A percentile compares a stretch with the other conserved stretches of the same genome.
Evolutionary conservation across 2,797 vertebrate species (phyloP).

Genomic region (Ambastaia sidthimunki): DNA sequence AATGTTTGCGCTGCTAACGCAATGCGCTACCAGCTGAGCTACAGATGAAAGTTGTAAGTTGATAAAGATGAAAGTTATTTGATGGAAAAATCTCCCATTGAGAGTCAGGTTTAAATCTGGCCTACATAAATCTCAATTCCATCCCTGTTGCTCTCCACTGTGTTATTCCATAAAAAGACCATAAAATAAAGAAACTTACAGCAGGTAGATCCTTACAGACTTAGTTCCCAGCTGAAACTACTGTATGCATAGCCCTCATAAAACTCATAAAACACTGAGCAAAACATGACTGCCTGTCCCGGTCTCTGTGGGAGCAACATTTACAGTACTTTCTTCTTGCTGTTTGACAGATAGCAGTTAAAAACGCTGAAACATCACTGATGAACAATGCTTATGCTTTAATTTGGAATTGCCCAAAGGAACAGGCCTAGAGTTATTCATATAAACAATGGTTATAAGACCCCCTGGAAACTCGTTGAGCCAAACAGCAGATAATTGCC

Average conservation of each 20-base stretch:
- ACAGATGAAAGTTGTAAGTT: too few species aligned
- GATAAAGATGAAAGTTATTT: too few species aligned
- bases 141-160: too few species aligned
- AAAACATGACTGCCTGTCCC: too few species aligned
- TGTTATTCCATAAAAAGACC: too few species aligned
- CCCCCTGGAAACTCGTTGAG: background rate
- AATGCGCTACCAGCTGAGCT: too few species aligned
- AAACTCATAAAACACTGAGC: too few species aligned
- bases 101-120: too few species aligned
- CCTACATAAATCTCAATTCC: too few species aligned
- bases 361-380: conserved; percentile 45
- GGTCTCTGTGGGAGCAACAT: too few species aligned
- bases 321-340: conserved; percentile 46
- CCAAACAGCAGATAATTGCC: conserved; percentile 1
- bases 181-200: background rate
- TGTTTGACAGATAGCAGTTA: conserved; percentile 53
- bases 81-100: too few species aligned
- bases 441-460: background rate
- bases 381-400: conserved; percentile 49
- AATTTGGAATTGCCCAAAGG: conserved; percentile 9
- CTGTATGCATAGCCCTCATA: background rate
- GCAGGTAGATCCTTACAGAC: conserved; percentile 11
- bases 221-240: conserved; percentile 42
- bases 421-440: conserved; percentile 20
- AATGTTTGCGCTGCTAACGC: too few species aligned